These are phyloP conservation scores for Erythrolamprus reginae DNA, from an alignment of 2,113 vertebrate genomes.

Conservation along the genomic window DNA sequence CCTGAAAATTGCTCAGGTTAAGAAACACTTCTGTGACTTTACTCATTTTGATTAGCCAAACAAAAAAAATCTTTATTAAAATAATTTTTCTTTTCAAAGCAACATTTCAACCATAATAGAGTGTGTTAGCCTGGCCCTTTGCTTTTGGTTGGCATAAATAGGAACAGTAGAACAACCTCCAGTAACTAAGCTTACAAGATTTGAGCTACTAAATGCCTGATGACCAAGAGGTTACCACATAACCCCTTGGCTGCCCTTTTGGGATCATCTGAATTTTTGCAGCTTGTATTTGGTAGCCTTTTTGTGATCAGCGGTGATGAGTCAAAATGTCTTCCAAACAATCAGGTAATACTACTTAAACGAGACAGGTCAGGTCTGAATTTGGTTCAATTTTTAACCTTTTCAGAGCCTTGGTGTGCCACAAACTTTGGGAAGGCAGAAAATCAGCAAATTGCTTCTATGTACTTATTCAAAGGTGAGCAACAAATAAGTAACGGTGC, in stretches of 20 bases:
- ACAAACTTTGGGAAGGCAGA: background rate
- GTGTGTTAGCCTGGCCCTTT: background rate
- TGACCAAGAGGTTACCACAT: background rate
- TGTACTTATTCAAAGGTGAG: background rate
- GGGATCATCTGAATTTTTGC: background rate
- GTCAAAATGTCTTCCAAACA: background rate
- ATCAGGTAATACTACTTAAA: background rate
- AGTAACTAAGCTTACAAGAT: background rate
- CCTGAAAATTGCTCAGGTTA: background rate
- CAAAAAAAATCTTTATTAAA: background rate
- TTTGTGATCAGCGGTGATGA: background rate
- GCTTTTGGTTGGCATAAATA: background rate
- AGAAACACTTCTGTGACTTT: background rate
- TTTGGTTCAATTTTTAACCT: background rate
- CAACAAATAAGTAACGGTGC: background rate
- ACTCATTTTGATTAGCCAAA: background rate
- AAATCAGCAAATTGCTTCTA: background rate
- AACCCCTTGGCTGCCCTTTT: background rate
- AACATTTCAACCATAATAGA: background rate
- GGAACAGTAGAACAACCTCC: background rate
- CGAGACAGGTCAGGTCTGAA: background rate
- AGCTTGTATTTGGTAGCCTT: background rate
- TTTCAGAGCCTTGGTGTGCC: background rate
- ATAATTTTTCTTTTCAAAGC: background rate
- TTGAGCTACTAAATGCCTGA: background rate